Percentiles rank a stretch among this genome's conserved stretches.
phyloP scores from a whole-genome alignment of 1,140 invertebrate genomes.

The Platyura marginata region DNA sequence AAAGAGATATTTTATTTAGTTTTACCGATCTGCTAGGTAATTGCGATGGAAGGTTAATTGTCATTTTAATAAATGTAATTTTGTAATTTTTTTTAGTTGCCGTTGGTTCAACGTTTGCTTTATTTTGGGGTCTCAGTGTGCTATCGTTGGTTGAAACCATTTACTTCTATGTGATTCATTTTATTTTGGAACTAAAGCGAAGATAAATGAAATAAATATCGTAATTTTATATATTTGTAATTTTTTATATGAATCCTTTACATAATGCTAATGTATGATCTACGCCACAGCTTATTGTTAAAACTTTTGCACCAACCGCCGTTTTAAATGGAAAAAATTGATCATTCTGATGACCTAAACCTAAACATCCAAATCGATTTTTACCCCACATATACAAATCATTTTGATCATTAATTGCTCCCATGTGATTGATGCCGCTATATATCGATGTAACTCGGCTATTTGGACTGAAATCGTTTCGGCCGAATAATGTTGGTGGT shows the following conservation, averaged over 20 bases:
- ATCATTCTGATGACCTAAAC: constrained; percentile 56
- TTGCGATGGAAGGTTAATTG: background rate
- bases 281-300: constrained; percentile 56
- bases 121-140: background rate
- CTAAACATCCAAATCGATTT: constrained; percentile 66
- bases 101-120: background rate
- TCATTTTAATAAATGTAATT: background rate
- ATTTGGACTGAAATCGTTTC: constrained; percentile 59
- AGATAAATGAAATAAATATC: background rate
- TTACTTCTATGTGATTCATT: background rate
- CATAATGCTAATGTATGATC: constrained; percentile 70
- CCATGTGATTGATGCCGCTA: constrained; percentile 60
- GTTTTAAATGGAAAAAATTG: constrained; percentile 82
- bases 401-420: constrained; percentile 58
- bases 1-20: background rate
- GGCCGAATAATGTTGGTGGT: constrained; percentile 64
- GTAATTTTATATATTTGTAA: background rate
- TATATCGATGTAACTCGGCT: constrained; percentile 42
- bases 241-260: constrained; percentile 41
- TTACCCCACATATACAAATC: constrained; percentile 83
- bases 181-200: background rate
- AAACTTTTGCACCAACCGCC: constrained; percentile 49
- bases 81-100: background rate
- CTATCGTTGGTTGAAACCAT: background rate
- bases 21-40: background rate